Percentiles rank a stretch among this genome's conserved stretches.
Evolutionary conservation across 2,113 vertebrate species (phyloP).

Genomic region (Pelodiscus sinensis): DNA sequence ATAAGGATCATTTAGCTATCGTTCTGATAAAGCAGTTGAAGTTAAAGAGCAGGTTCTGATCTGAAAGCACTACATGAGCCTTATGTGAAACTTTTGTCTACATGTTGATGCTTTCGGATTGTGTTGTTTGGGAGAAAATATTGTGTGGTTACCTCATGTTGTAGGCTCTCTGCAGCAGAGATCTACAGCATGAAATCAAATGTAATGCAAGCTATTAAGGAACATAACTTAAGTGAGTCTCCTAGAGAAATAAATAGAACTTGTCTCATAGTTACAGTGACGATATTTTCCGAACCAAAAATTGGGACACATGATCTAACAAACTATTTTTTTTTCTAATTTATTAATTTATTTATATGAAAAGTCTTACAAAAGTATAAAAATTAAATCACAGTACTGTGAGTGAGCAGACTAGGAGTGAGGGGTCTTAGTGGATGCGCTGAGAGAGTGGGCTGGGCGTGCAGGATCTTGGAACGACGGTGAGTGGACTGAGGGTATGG

Average conservation of each 20-base stretch:
- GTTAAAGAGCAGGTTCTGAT: not conserved
- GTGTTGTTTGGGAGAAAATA: not conserved
- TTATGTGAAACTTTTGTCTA: not conserved
- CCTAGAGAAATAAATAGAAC: not conserved
- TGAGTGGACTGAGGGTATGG: too few species aligned
- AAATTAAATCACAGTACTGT: too few species aligned
- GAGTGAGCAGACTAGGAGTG: too few species aligned
- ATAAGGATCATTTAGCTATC: not conserved
- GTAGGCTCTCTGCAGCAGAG: not conserved
- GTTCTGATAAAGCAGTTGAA: not conserved
- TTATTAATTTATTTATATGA: too few species aligned
- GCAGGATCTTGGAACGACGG: too few species aligned
- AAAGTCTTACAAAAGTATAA: too few species aligned
- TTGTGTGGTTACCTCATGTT: not conserved
- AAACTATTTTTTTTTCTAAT: too few species aligned
- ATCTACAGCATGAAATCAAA: not conserved
- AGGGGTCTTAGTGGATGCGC: too few species aligned
- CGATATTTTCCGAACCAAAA: too few species aligned
- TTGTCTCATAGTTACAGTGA: not conserved
- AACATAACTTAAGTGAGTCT: conserved; percentile 1
- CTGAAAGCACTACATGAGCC: not conserved
- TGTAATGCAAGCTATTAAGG: not conserved
- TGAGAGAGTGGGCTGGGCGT: too few species aligned
- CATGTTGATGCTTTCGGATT: not conserved
- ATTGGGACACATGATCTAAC: too few species aligned